Percentiles rank a stretch among this genome's conserved stretches.
Conservation (phyloP, 2,113 vertebrate genomes). For the Ptilorrhoa leucosticta region DNA sequence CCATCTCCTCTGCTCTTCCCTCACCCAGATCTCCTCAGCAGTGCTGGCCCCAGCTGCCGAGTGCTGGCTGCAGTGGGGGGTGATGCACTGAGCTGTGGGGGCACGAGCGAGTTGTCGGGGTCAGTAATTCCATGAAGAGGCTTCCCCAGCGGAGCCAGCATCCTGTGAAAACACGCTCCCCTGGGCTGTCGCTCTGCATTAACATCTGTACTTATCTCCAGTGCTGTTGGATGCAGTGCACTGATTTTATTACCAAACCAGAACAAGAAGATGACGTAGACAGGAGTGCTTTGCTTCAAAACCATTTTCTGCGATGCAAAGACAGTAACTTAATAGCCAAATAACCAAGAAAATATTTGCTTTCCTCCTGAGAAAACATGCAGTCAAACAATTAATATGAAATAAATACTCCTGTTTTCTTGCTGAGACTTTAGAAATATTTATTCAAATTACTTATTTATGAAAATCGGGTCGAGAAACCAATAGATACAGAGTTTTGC, state of each 20-base stretch:
- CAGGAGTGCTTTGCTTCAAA: neutral
- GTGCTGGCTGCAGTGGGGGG: neutral
- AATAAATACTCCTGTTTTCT: neutral
- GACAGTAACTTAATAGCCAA: neutral
- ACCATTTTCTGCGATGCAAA: neutral
- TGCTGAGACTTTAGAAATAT: neutral
- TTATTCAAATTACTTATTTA: neutral
- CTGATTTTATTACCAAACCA: neutral
- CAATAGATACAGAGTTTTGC: neutral
- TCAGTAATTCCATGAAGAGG: neutral
- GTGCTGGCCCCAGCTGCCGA: neutral
- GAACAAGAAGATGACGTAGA: neutral
- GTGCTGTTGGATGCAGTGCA: neutral
- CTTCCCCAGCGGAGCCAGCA: neutral
- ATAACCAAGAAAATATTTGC: neutral
- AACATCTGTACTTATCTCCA: neutral
- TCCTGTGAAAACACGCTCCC: neutral
- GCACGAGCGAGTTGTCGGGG: neutral
- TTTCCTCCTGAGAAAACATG: neutral
- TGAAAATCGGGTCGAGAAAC: neutral
- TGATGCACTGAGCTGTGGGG: neutral
- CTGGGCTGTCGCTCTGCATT: neutral
- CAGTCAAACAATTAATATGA: neutral
- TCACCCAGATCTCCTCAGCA: neutral
- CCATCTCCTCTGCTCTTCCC: neutral